Conservation (phyloP, 2,113 vertebrate species). For the Ammodytes marinus region DNA sequence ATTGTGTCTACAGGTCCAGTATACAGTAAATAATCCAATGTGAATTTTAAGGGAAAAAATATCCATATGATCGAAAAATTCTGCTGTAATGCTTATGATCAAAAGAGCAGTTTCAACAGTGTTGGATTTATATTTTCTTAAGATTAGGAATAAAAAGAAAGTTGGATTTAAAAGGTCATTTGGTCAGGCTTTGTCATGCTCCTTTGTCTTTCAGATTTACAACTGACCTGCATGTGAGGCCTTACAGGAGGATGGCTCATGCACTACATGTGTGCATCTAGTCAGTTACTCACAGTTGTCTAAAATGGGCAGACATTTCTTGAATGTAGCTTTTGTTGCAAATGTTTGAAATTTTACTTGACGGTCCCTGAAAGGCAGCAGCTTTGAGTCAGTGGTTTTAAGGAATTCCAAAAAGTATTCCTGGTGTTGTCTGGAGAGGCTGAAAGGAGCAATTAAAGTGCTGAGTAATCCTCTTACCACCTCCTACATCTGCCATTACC, state of each 20-base stretch:
- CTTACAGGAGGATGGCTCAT: conserved; percentile 13
- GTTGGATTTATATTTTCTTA: not conserved
- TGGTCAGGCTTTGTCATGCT: no score
- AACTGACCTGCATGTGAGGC: conserved; percentile 1
- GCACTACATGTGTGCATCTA: not conserved
- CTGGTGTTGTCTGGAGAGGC: conserved; percentile 36
- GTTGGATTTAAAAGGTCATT: not conserved
- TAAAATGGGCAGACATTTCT: not conserved
- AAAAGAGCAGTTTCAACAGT: no score
- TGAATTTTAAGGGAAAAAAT: not conserved
- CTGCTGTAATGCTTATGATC: no score
- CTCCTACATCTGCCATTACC: not conserved
- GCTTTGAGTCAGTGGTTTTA: not conserved
- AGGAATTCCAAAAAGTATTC: not conserved
- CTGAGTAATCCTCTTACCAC: not conserved
- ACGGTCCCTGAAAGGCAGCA: not conserved
- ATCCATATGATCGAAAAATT: not conserved
- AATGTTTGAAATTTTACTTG: not conserved
- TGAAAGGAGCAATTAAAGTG: not conserved
- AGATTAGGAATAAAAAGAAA: not conserved
- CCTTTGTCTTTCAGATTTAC: not conserved
- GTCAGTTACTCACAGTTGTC: not conserved
- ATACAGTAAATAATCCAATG: not conserved
- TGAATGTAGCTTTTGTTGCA: not conserved
- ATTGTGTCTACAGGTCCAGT: not conserved